Percentiles rank a stretch among this genome's conserved stretches.
phyloP scores from a whole-genome alignment of 2,113 vertebrate species.

The Actenoides hombroni region DNA sequence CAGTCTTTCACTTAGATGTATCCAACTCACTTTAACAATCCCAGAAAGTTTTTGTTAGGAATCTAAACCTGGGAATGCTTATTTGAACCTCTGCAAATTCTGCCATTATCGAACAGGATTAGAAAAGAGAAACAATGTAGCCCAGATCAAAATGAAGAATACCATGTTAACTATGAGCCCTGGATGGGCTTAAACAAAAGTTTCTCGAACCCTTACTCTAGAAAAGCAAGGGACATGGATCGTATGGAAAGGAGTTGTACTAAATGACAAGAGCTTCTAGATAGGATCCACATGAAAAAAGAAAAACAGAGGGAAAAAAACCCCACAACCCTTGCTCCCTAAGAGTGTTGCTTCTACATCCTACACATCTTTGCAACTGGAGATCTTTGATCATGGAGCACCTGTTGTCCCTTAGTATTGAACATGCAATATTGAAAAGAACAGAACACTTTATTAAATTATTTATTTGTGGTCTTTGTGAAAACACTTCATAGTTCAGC shows the following conservation, averaged over 20 bases:
- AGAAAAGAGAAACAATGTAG: not conserved
- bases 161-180: not conserved
- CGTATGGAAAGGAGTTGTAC: not conserved
- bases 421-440: not conserved
- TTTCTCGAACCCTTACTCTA: not conserved
- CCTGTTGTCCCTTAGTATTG: not conserved
- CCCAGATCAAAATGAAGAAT: not conserved
- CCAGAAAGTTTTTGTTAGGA: not conserved
- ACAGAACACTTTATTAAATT: not conserved
- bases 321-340: fast-evolving
- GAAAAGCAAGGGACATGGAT: not conserved
- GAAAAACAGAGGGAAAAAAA: not conserved
- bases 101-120: not conserved
- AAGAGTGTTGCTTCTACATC: not conserved
- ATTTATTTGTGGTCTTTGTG: not conserved
- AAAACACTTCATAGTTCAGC: not conserved
- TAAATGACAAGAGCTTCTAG: not conserved
- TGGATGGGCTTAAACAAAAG: not conserved
- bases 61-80: not conserved
- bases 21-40: not conserved
- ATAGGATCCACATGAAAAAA: not conserved
- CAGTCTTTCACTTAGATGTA: not conserved
- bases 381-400: constrained; percentile 19
- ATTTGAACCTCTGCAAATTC: not conserved
- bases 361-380: not conserved